Evolutionary conservation across 2,113 vertebrate genomes (phyloP), one percentile per base, ranked within the genome.

Genomic region (Coptodon bakossiorum): DNA sequence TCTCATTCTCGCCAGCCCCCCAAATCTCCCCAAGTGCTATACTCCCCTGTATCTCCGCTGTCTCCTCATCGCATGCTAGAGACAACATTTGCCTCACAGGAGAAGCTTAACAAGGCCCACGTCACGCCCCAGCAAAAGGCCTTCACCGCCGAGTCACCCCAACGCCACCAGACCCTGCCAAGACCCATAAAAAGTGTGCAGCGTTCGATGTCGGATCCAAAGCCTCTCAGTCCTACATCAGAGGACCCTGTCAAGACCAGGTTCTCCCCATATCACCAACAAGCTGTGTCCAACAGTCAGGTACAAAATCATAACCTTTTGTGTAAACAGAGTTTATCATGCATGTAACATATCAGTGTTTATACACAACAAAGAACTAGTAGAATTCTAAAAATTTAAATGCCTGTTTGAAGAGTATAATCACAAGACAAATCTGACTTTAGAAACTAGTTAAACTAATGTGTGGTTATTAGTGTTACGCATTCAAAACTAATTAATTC

Each of bases 81-180:
- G 89, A 97, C 98, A 57, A 97, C 98, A 61, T 99, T 99, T 17
- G 92, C 98, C 90, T 98, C 98, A 84, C 98, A 97, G 1, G 99
- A 99, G 94, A 98, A 97, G 87, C 97, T 99, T 81, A 99, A 99
- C 95, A 99, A 99, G 92, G 98, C 98, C 63, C 99, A 99, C 6
- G 98, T 99, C 31, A 98, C 98, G 22, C 98, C 99, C 2, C 99
- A 99, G 95, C 98, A 99, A 96, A 99, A 99, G 93, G 97, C 99
- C 83, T 98, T 98, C 90, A 96, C 97, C 11, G 86, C 97, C 0
- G 98, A 99, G 93, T 97, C 97, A 4, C 94, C 97, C 31, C 97
- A 98, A 86, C 98, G 97, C 87, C 98, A 99, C 93, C 98, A 99
- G 95, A 97, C 97, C 1, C 92, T 99, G 91, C 98, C 98, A 6